Conservation (phyloP, 1,140 invertebrate genomes). For the Leptestheria dahalacensis region DNA sequence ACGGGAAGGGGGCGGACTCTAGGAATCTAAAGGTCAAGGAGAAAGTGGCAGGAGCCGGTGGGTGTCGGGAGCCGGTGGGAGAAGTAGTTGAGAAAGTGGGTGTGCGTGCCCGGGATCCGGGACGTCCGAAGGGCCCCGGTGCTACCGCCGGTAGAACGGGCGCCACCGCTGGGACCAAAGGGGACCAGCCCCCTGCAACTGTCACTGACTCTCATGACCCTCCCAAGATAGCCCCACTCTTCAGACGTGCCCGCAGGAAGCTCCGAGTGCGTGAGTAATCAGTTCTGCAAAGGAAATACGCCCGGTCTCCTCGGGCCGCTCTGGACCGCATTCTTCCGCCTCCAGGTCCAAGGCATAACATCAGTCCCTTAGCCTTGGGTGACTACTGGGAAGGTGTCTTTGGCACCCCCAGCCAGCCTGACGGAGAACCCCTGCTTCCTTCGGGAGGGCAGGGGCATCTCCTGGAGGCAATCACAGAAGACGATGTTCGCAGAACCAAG, state of each 20-base stretch:
- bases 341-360: conserved; percentile 12
- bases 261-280: background rate
- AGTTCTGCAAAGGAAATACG: background rate
- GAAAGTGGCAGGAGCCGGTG: no score
- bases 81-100: no score
- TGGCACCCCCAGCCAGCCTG: conserved; percentile 15
- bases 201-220: background rate
- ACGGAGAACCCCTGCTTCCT: background rate
- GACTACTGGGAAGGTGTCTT: conserved; percentile 14
- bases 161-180: background rate
- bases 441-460: no score
- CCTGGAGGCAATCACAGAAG: background rate
- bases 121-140: no score
- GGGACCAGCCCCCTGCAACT: background rate
- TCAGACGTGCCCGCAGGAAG: background rate
- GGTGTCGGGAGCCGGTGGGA: no score
- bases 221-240: background rate
- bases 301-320: background rate
- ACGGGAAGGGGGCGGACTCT: no score
- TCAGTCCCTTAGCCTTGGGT: background rate
- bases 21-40: no score
- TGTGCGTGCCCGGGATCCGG: no score
- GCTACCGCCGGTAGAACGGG: background rate
- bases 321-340: conserved; percentile 3
- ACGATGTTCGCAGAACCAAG: background rate